Conservation (phyloP, 2,113 vertebrate species). For the Trachemys scripta region DNA sequence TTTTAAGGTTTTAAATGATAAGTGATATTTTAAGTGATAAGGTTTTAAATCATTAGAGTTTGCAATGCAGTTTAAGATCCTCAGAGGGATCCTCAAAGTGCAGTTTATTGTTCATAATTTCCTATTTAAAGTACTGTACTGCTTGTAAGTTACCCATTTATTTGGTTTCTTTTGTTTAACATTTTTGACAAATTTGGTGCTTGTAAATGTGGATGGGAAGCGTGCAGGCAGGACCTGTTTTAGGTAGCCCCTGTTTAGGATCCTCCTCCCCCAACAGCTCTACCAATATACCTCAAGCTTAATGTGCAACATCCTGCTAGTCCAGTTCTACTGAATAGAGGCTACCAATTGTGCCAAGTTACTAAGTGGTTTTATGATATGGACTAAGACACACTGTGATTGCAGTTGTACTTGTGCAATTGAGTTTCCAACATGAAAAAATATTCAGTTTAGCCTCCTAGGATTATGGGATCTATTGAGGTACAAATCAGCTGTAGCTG, state of each 20-base stretch:
- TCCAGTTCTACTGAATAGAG: background rate
- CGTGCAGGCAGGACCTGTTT: background rate
- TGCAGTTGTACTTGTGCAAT: background rate
- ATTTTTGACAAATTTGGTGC: background rate
- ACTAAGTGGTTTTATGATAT: background rate
- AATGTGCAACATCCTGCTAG: conserved; percentile 12
- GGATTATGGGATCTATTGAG: background rate
- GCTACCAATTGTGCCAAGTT: conserved; percentile 16
- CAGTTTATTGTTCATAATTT: background rate
- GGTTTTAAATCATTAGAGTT: background rate
- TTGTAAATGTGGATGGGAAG: background rate
- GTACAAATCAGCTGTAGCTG: background rate
- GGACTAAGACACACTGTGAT: background rate
- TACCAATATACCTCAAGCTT: background rate
- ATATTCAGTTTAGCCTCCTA: background rate
- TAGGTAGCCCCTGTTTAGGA: background rate
- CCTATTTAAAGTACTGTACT: background rate
- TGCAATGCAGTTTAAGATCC: background rate
- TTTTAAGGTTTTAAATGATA: too few relatives aligned
- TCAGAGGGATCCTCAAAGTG: background rate
- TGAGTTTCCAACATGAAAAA: background rate
- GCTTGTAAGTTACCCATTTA: background rate
- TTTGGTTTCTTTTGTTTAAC: background rate
- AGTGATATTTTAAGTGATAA: too few relatives aligned
- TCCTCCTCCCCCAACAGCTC: background rate